phyloP scores from a whole-genome alignment of 2,797 vertebrate species.

The Psittacula echo region DNA sequence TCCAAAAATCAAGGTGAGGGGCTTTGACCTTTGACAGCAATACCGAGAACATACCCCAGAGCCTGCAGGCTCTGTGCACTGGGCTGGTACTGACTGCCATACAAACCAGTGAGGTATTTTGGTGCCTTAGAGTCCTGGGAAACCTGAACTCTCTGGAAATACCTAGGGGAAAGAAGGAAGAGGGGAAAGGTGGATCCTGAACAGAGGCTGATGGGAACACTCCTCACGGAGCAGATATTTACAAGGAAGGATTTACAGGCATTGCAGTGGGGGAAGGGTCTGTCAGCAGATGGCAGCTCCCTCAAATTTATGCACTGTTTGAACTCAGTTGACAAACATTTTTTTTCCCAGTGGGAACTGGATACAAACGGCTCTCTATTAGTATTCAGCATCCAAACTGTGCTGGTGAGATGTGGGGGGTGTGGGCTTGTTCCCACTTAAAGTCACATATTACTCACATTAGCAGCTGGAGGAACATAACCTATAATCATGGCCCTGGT shows the following conservation, averaged over 20 bases:
- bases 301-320: constrained; percentile 12
- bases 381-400: background rate
- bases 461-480: constrained; percentile 4
- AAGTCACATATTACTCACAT: background rate
- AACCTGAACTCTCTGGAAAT: background rate
- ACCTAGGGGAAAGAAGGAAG: background rate
- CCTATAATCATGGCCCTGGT: background rate
- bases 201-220: background rate
- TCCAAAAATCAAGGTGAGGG: background rate
- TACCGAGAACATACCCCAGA: background rate
- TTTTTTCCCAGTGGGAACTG: background rate
- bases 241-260: background rate
- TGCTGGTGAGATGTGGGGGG: background rate
- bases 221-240: background rate
- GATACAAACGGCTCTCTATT: background rate
- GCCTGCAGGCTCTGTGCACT: background rate
- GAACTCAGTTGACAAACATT: constrained; percentile 34
- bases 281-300: constrained; percentile 31
- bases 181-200: background rate
- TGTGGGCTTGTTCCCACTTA: background rate
- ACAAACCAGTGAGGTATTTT: background rate
- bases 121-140: background rate
- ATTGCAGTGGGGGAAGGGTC: background rate
- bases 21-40: background rate
- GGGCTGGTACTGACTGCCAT: background rate